Evolutionary conservation across 2,113 vertebrate species (phyloP), one percentile per base, ranked within the genome.

Genomic region (Spea multiplicata): DNA sequence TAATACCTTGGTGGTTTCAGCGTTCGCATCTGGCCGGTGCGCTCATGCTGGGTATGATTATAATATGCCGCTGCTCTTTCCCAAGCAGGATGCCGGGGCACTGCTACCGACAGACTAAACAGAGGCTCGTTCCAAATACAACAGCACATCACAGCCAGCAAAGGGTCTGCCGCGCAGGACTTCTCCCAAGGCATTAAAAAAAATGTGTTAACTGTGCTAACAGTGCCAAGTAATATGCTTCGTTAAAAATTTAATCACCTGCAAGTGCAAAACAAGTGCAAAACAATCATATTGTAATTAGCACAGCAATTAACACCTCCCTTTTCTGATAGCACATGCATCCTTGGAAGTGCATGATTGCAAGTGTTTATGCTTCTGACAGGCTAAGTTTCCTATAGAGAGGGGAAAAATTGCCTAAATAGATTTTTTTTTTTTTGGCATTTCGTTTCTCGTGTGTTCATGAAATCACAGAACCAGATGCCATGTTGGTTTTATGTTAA

Each of bases 171-270:
- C 0, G 87, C 5, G 64, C 2, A 80, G 89, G 91, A 86, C 91
- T 88, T 92, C 88, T 92, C 92, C 91, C 92, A 90, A 86, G 88
- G 91, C 91, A 90, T 87, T 78, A 71, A 73, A 81, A 76, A 82
- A 92, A 87, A 97, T 94, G 96, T 96, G 95, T 98, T 97, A 98
- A 95, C 94, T 91, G 92, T 91, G 91, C 86, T 92, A 93, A 92
- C 92, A 88, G 92, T 93, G 96, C 96, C 96, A 97, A 97, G 95
- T 96, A 97, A 98, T 97, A 96, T 95, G 94, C 94, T 96, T 94
- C 92, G 94, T 95, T 98, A 95, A 96, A 97, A 98, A 97, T 98
- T 94, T 98, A 98, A 98, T 99, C 96, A 98, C 96, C 96, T 98
- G 95, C 96, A 98, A 97, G 96, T 97, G 95, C 94, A 96, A 98